Conservation (phyloP, 2,113 vertebrate genomes). For the Laticauda laticaudata region DNA sequence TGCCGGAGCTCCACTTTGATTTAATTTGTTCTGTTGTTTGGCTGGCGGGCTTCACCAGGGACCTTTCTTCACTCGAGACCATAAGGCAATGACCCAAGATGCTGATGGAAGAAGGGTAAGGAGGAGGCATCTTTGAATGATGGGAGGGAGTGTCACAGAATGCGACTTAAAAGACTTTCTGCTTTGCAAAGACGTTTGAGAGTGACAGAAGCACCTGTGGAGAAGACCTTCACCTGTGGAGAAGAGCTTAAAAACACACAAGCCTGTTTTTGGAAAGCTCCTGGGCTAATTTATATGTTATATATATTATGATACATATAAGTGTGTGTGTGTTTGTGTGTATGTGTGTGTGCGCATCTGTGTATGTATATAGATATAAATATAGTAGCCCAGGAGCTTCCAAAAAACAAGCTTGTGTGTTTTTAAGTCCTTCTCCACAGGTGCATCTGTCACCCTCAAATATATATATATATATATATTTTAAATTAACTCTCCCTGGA, state of each 20-base stretch:
- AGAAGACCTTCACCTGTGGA: slow-evolving; percentile 46
- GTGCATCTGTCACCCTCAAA: no score
- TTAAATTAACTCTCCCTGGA: no score
- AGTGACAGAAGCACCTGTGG: slow-evolving; percentile 62
- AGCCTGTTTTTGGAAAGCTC: slow-evolving; percentile 31
- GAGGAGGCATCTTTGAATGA: slow-evolving; percentile 61
- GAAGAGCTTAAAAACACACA: slow-evolving; percentile 48
- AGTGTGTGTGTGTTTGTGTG: no score
- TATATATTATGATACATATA: no score
- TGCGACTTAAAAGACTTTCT: slow-evolving; percentile 72
- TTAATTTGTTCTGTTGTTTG: slow-evolving; percentile 79
- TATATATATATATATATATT: no score
- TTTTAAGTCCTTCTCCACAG: no score
- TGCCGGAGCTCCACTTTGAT: slow-evolving; percentile 69
- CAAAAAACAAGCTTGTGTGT: no score
- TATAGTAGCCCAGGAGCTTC: background rate
- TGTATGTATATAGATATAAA: no score
- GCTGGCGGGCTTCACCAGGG: slow-evolving; percentile 53
- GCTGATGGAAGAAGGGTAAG: slow-evolving; percentile 36
- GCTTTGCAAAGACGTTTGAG: slow-evolving; percentile 47
- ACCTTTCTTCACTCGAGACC: slow-evolving; percentile 55
- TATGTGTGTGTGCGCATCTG: no score
- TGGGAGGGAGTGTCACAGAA: slow-evolving; percentile 60
- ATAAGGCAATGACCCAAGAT: slow-evolving; percentile 43
- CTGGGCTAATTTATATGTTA: no score